Percentiles rank a stretch among this genome's conserved stretches.
Conservation (phyloP, 2,797 vertebrate genomes). For the Danio tinwini region DNA sequence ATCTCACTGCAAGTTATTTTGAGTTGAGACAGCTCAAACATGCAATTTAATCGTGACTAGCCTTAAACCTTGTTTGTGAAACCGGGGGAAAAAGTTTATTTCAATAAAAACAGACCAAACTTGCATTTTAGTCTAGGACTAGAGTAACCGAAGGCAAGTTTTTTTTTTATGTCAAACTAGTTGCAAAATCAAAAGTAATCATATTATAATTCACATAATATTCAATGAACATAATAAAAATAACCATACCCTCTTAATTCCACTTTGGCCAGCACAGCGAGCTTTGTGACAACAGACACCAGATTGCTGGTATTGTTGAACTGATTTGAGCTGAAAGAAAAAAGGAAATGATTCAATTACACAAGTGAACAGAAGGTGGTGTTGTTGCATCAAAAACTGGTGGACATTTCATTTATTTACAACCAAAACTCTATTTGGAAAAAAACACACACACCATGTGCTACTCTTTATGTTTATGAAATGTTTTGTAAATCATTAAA, state of each 20-base stretch:
- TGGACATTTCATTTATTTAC: background rate
- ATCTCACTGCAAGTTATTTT: too few relatives aligned
- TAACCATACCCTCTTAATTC: conserved; percentile 89
- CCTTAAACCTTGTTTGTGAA: too few relatives aligned
- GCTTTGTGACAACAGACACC: conserved; percentile 81
- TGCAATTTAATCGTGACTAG: too few relatives aligned
- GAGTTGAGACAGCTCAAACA: too few relatives aligned
- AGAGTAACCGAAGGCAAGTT: too few relatives aligned
- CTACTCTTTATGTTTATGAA: background rate
- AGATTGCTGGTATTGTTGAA: conserved; percentile 85
- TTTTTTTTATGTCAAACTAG: too few relatives aligned
- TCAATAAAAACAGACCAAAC: too few relatives aligned
- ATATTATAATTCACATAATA: background rate
- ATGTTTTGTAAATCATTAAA: background rate
- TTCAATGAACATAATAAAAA: background rate
- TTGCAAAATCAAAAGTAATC: background rate
- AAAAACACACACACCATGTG: background rate
- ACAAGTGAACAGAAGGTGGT: conserved; percentile 51
- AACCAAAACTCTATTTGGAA: background rate
- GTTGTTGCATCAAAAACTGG: conserved; percentile 36
- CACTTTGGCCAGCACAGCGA: conserved; percentile 89
- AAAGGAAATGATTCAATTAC: conserved; percentile 7
- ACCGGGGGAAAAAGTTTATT: too few relatives aligned
- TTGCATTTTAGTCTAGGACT: too few relatives aligned
- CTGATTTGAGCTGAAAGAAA: conserved; percentile 87